Conservation (phyloP, 1,140 invertebrate species). For the Trichonephila clavipes region DNA sequence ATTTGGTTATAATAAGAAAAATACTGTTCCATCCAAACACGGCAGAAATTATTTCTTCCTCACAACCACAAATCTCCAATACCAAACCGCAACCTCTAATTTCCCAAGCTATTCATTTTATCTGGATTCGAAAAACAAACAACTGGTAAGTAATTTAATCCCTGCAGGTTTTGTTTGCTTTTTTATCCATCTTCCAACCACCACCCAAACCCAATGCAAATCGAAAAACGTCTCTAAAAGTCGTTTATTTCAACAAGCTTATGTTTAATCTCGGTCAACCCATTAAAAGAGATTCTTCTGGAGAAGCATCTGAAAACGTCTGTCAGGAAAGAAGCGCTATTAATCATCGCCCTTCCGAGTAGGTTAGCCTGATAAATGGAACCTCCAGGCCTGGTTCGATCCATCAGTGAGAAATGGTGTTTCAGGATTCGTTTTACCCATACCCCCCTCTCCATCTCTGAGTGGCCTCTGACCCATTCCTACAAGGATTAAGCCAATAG, state of each 20-base stretch:
- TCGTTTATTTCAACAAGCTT: conserved; percentile 16
- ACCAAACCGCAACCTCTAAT: neutral
- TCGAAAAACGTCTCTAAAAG: neutral
- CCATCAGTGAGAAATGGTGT: neutral
- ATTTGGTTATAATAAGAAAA: too few relatives aligned
- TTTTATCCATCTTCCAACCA: neutral
- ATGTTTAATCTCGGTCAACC: conserved; percentile 3
- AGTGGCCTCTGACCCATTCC: neutral
- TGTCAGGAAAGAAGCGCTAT: neutral
- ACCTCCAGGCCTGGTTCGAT: neutral
- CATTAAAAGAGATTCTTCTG: neutral
- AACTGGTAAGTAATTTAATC: neutral
- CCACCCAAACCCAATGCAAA: neutral
- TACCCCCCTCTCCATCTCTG: neutral
- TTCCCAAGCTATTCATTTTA: neutral
- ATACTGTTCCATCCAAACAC: neutral
- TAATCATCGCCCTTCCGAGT: neutral
- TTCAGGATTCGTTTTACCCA: neutral
- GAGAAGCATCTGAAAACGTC: neutral
- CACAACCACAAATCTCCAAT: too few relatives aligned
- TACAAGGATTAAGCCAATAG: neutral
- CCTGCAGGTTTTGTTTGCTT: neutral
- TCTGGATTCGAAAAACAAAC: neutral
- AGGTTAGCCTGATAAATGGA: conserved; percentile 22
- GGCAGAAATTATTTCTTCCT: neutral